Evolutionary conservation across 2,888 invertebrate species (phyloP).

Genomic region (Nomada hirtipes): DNA sequence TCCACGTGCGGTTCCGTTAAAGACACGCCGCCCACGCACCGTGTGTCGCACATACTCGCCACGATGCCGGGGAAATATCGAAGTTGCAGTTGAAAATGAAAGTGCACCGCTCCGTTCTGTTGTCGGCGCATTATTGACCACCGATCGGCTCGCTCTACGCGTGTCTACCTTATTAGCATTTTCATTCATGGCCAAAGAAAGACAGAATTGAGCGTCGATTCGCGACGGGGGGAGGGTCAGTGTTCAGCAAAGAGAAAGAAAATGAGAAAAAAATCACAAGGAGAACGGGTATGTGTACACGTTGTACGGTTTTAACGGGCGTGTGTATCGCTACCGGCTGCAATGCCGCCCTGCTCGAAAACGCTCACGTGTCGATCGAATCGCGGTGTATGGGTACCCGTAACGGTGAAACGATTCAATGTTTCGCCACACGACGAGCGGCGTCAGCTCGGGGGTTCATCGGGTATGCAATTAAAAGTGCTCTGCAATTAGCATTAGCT

Average conservation of each 20-base stretch:
- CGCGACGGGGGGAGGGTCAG: slow-evolving; percentile 4
- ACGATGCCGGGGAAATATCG: slow-evolving; percentile 47
- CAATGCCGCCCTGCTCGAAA: background rate
- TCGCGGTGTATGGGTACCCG: background rate
- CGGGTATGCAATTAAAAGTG: slow-evolving; percentile 48
- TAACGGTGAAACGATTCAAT: slow-evolving; percentile 36
- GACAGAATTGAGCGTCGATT: slow-evolving; percentile 42
- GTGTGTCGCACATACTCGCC: slow-evolving; percentile 46
- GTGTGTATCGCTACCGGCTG: slow-evolving; percentile 10
- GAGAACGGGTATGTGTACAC: slow-evolving; percentile 12
- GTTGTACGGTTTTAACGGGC: slow-evolving; percentile 8
- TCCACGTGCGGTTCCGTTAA: slow-evolving; percentile 63
- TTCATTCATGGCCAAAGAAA: slow-evolving; percentile 61
- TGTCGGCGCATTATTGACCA: slow-evolving; percentile 55
- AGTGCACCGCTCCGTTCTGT: slow-evolving; percentile 56
- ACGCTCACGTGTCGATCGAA: slow-evolving; percentile 19
- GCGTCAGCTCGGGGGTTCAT: slow-evolving; percentile 17
- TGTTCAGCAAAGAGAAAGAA: too few species aligned
- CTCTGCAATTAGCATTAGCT: slow-evolving; percentile 45
- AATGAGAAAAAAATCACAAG: slow-evolving; percentile 22
- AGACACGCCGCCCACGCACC: slow-evolving; percentile 63
- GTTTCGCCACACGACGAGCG: slow-evolving; percentile 21
- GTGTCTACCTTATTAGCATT: slow-evolving; percentile 47
- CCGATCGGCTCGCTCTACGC: slow-evolving; percentile 23
- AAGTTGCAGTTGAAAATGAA: slow-evolving; percentile 66